Evolutionary conservation across 2,113 vertebrate genomes (phyloP), one percentile per base, ranked within the genome.

Genomic region (Misgurnus anguillicaudatus): DNA sequence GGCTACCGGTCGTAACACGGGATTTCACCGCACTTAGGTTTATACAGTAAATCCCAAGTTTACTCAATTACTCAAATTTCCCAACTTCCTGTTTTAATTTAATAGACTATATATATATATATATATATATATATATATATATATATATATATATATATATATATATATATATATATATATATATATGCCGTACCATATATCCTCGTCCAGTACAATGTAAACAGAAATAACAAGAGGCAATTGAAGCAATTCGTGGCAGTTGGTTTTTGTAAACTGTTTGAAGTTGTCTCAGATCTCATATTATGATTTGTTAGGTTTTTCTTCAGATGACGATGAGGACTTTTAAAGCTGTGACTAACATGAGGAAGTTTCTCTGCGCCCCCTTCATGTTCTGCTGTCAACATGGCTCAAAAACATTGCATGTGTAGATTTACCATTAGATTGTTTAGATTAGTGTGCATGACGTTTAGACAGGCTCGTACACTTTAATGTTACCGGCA

Each of bases 281-380:
- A n/a, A 45, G 72, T 61, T 47, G 5, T 73, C 60, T 13, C 41
- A 45, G 14, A 75, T 47, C 1, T 47, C 21, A 1, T 48, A 51
- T 21, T 76, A 62, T 62, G 42, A 62, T 47, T 9, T 75, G 72
- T 75, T 45, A 21, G 72, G 41, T 14, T 51, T 51, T 75, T 64
- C 60, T 48, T 38, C 48, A 63, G 14, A 17, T 9, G 9, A 16
- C 51, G 73, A 13, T 1, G 4, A 64, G 10, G 73, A 36, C 61
- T 60, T 76, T 61, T 64, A 39, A 21, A 74, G 72, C 55, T 64
- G 31, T 75, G 61, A 75, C 60, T 39, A 53, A 75, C 21, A 36
- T 6, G 5, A 53, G 10, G 21, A 61, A 48, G 14, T 62, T 75
- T 47, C 13, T 24, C 6, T 4, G 7, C 19, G 1, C 14, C 4